A percentile compares a stretch with the other conserved stretches of the same genome.
Evolutionary conservation across 1,140 invertebrate species (phyloP).

Genomic region (Drosophila azteca): DNA sequence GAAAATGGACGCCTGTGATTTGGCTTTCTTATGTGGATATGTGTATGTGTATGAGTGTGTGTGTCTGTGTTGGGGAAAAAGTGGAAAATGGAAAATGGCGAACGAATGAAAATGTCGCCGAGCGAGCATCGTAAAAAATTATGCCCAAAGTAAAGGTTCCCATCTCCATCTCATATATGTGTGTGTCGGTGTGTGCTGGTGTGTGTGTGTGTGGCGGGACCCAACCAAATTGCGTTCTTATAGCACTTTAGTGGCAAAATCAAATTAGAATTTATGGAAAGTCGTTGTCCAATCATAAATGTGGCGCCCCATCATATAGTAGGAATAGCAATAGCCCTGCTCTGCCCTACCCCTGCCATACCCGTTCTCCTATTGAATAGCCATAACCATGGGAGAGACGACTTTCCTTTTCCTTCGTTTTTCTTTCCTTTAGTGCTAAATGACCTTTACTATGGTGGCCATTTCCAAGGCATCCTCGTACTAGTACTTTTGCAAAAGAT

Average conservation of each 20-base stretch:
- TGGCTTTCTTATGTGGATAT: slow-evolving; percentile 55
- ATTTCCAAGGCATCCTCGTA: slow-evolving; percentile 25
- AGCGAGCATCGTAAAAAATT: slow-evolving; percentile 79
- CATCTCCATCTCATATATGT: not conserved
- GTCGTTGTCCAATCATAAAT: slow-evolving; percentile 74
- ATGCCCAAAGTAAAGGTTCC: slow-evolving; percentile 71
- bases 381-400: slow-evolving; percentile 51
- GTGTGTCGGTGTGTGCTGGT: too few relatives aligned
- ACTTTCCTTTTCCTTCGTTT: slow-evolving; percentile 1
- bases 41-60: slow-evolving; percentile 25
- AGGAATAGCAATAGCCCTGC: not conserved
- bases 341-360: not conserved
- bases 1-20: slow-evolving; percentile 79
- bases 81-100: slow-evolving; percentile 75
- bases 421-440: slow-evolving; percentile 18
- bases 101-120: slow-evolving; percentile 71
- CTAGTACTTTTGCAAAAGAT: slow-evolving; percentile 25
- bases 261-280: slow-evolving; percentile 83
- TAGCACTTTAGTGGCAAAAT: slow-evolving; percentile 82
- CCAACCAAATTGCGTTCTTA: slow-evolving; percentile 73
- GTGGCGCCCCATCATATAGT: slow-evolving; percentile 39
- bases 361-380: slow-evolving; percentile 49
- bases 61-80: slow-evolving; percentile 39
- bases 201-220: slow-evolving; percentile 1
- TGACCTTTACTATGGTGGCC: slow-evolving; percentile 21